Evolutionary conservation across 64 coral and sea anemone genomes (phyloP), one percentile per base, ranked within the genome.

Genomic region (Orbicella faveolata): DNA sequence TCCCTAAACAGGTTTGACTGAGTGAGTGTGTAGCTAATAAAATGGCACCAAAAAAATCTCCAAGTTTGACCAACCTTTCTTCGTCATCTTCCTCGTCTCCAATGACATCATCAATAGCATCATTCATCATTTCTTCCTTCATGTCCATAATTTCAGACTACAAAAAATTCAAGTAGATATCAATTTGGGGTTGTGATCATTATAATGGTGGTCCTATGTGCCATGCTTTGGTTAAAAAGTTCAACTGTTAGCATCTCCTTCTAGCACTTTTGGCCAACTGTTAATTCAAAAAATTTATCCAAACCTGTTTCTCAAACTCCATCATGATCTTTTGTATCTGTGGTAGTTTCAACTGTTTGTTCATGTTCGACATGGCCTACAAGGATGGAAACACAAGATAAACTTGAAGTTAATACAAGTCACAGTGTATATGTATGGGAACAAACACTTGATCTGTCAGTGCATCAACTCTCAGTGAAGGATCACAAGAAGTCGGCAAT

Each of bases 81-180:
- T 99, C 97, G 15, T 99, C 97, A 66, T 99, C 97, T 20, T 99
- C 97, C 52, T 99, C 97, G 44, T 99, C 97, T 62, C 97, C 97
- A 63, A 99, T 91, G 26, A 90, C 97, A 89, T 96, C 97, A 90
- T 99, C 97, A 53, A 96, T 90, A 19, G 97, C 97, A 87, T 99
- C 97, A 89, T 94, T 99, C 97, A 99, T 99, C 97, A 99, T 99
- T 41, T 99, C 97, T 80, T 99, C 97, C 67, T 99, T 99, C 97
- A 99, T 96, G 74, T 99, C 97, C 97, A 99, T 99, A 17, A 99
- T 99, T 89, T 99, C 94, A 80, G 94, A 86, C 97, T 99, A 33
- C 79, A 61, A 61, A 78, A 62, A 34, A 84, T 92, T 41, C 36
- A 16, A 78, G 2, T 51, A 54, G 21, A n/a, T 61, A 6, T 76